Percentiles rank a stretch among this genome's conserved stretches.
Conservation (phyloP, 2,797 vertebrate species). For the Chromobotia macracanthus region DNA sequence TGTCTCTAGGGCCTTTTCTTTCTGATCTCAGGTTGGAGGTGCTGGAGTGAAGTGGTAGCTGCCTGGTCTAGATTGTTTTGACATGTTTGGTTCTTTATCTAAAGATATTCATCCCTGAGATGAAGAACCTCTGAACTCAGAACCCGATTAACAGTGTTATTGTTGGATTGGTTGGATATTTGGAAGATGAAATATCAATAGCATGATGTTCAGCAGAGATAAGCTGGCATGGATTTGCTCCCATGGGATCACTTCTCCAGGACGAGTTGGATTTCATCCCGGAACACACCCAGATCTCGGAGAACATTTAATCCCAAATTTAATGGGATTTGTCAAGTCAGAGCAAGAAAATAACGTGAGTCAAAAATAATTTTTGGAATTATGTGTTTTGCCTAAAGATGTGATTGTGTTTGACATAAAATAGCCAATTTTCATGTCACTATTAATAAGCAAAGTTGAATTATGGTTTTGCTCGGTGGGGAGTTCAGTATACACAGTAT, state of each 20-base stretch:
- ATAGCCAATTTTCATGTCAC: neutral
- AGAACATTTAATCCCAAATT: slow-evolving; percentile 28
- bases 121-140: neutral
- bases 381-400: neutral
- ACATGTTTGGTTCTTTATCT: slow-evolving; percentile 21
- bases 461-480: neutral
- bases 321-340: slow-evolving; percentile 33
- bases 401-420: neutral
- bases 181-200: slow-evolving; percentile 1
- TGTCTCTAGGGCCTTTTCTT: neutral
- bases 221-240: neutral
- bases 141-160: neutral
- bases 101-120: neutral
- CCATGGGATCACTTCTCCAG: slow-evolving; percentile 7
- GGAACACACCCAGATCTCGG: slow-evolving; percentile 6
- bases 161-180: slow-evolving; percentile 21
- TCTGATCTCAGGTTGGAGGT: neutral
- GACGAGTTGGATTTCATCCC: slow-evolving; percentile 7
- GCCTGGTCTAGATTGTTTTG: slow-evolving; percentile 39
- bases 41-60: slow-evolving; percentile 10
- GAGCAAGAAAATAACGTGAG: slow-evolving; percentile 21
- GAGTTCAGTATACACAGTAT: no score
- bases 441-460: neutral
- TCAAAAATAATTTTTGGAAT: neutral
- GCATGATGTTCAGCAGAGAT: slow-evolving; percentile 11